Evolutionary conservation across 2,888 invertebrate genomes (phyloP).

Genomic region (Tholera decimalis): DNA sequence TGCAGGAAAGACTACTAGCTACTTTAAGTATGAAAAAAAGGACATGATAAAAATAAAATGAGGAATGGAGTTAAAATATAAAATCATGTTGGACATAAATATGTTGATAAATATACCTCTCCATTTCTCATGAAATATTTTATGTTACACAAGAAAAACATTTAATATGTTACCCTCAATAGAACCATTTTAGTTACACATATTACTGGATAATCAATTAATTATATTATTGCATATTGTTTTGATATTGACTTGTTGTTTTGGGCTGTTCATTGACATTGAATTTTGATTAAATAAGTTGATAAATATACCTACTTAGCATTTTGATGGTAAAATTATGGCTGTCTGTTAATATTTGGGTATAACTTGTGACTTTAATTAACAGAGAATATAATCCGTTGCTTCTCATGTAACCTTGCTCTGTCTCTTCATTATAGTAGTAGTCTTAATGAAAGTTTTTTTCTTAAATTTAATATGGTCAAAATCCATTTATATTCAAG

Average conservation of each 20-base stretch:
- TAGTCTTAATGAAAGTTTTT: not conserved
- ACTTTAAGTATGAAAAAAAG: conserved; percentile 33
- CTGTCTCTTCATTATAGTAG: not conserved
- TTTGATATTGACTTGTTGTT: not conserved
- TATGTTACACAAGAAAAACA: conserved; percentile 3
- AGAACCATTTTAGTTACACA: conserved; percentile 8
- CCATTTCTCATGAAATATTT: conserved; percentile 14
- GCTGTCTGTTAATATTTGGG: not conserved
- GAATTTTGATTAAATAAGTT: not conserved
- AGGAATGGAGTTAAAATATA: conserved; percentile 25
- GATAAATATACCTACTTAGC: not conserved
- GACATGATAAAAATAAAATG: conserved; percentile 14
- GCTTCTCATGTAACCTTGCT: not conserved
- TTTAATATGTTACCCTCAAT: not conserved
- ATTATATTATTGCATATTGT: conserved; percentile 3
- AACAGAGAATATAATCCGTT: not conserved
- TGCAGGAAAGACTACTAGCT: conserved; percentile 32
- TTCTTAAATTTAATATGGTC: not conserved
- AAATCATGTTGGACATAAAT: conserved; percentile 23
- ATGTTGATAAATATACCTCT: conserved; percentile 37
- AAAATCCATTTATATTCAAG: conserved; percentile 2
- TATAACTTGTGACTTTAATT: not conserved
- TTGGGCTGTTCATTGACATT: conserved; percentile 4
- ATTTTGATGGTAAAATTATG: not conserved
- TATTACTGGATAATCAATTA: conserved; percentile 5